Evolutionary conservation across 2,888 invertebrate species (phyloP), one percentile per base, ranked within the genome.

Genomic region (Opisthograptis luteolata): DNA sequence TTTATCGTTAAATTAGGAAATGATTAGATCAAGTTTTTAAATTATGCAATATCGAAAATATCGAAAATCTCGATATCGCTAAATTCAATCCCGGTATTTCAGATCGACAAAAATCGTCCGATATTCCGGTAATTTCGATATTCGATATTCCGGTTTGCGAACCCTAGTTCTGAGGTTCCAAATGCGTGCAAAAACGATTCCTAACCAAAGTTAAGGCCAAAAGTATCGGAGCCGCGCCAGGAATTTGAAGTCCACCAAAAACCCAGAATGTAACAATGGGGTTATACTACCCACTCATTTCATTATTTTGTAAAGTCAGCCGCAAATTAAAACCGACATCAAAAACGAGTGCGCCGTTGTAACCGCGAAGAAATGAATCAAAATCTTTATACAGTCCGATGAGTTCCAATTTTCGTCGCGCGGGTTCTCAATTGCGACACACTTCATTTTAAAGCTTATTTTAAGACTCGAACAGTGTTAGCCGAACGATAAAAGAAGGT

Each of bases 211-310:
- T 44, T 48, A 32, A 42, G 41, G 39, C 19, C 43, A 12, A 34
- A 32, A 53, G 58, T 57, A 58, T 58, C 56, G 56, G 13, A 65
- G 64, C 64, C 48, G 47, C 63, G 71, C 65, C 27, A 64, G 62
- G 81, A 79, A 81, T 81, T 70, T 59, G 68, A 62, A 45, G 57
- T 44, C 46, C 53, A 28, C 75, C 75, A 79, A 81, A 81, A 80
- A 81, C 78, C 24, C 61, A 66, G 81, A 81, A 81, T 81, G 75
- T 58, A 79, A 81, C 81, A 81, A 81, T 80, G 77, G 81, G 27
- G 30, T 40, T 45, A 74, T 75, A 79, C 69, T 73, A 79, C 74
- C 76, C 67, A 60, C 60, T 60, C 68, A 66, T 70, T 71, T 70
- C 64, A 68, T 70, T 66, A 64, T 72, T n/a, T 73, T 66, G 66